These are phyloP conservation scores for Eudorcas thomsonii DNA, from an alignment of 2,113 vertebrate genomes.

Conservation along the genomic window DNA sequence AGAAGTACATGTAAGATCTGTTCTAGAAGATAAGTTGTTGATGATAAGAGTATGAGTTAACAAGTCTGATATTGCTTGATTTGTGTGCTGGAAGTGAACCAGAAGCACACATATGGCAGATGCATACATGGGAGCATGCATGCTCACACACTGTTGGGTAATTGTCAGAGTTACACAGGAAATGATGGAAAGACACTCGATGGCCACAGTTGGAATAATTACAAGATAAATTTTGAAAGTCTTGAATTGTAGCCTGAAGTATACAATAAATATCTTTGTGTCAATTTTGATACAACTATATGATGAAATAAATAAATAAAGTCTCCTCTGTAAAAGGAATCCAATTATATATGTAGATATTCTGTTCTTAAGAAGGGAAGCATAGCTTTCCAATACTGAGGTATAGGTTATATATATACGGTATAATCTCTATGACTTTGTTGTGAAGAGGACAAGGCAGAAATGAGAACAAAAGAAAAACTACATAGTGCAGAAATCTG, in stretches of 20 bases:
- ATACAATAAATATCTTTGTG: background rate
- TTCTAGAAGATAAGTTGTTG: background rate
- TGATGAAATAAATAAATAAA: background rate
- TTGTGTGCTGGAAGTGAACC: background rate
- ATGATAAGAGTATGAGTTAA: background rate
- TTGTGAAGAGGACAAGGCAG: background rate
- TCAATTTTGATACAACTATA: background rate
- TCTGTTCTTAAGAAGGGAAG: background rate
- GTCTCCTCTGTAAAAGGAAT: background rate
- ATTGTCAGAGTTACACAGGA: background rate
- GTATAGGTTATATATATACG: background rate
- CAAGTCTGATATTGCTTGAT: background rate
- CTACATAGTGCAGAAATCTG: background rate
- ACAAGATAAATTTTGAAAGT: background rate
- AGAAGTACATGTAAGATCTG: background rate
- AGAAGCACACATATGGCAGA: background rate
- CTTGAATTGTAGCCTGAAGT: background rate
- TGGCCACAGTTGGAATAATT: background rate
- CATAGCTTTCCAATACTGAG: background rate
- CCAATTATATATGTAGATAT: background rate
- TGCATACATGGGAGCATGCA: no score
- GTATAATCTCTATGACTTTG: background rate
- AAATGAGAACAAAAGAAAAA: background rate
- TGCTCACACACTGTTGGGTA: background rate
- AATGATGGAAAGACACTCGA: fast-evolving